These are phyloP conservation scores for Plodia interpunctella DNA, from an alignment of 1,140 invertebrate genomes.

Conservation along the genomic window DNA sequence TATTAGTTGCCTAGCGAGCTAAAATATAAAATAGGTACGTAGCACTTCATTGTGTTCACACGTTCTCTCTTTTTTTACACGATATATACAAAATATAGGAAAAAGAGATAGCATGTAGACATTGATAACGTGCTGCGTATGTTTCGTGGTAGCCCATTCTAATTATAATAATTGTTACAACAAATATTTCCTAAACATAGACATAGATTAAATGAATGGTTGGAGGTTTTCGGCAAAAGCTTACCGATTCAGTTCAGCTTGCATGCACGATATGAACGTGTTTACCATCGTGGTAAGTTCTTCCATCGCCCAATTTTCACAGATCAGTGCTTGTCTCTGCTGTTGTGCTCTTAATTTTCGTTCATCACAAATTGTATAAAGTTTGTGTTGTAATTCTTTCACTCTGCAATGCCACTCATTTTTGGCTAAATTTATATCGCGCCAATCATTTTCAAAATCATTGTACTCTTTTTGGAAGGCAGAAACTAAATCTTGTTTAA, in stretches of 20 bases:
- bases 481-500: conserved; percentile 74
- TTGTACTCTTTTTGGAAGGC: conserved; percentile 78
- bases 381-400: conserved; percentile 52
- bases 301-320: conserved; percentile 73
- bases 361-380: conserved; percentile 76
- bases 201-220: too few relatives aligned
- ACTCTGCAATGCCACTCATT: conserved; percentile 71
- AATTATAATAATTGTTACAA: too few relatives aligned
- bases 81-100: too few relatives aligned
- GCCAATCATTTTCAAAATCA: conserved; percentile 75
- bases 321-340: conserved; percentile 68
- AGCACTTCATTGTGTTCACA: too few relatives aligned
- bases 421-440: conserved; percentile 68
- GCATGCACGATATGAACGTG: conserved; percentile 75
- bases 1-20: too few relatives aligned
- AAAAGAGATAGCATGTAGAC: too few relatives aligned
- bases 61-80: too few relatives aligned
- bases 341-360: conserved; percentile 73
- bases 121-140: too few relatives aligned
- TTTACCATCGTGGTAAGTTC: conserved; percentile 76
- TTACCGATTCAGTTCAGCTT: conserved; percentile 78
- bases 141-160: too few relatives aligned
- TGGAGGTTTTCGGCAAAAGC: too few relatives aligned
- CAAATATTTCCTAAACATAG: too few relatives aligned
- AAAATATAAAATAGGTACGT: too few relatives aligned